phyloP scores from a whole-genome alignment of 64 coral and sea anemone species.

The Cladopsammia gracilis region DNA sequence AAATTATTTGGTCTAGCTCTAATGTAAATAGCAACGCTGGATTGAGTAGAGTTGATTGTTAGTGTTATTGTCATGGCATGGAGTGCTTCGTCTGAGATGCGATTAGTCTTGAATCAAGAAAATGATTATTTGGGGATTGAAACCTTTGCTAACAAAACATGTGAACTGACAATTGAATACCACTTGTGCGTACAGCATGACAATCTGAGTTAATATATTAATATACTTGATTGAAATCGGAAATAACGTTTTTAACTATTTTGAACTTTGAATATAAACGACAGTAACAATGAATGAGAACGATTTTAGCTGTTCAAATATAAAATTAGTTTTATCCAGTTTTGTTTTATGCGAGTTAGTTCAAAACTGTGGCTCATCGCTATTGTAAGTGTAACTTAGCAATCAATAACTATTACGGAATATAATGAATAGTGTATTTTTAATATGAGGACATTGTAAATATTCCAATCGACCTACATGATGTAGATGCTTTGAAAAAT shows the following conservation, averaged over 20 bases:
- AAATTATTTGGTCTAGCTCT: conserved; percentile 4
- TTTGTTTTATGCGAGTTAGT: not conserved
- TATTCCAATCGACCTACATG: not conserved
- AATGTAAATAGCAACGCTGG: not conserved
- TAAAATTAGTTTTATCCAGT: not conserved
- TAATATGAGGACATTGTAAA: conserved; percentile 33
- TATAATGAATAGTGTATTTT: conserved; percentile 48
- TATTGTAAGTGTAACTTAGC: not conserved
- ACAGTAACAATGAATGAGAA: too few relatives aligned
- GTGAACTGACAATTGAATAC: too few relatives aligned
- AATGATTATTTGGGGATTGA: too few relatives aligned
- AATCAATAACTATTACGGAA: not conserved
- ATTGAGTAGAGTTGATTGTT: not conserved
- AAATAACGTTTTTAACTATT: too few relatives aligned
- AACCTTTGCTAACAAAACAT: too few relatives aligned
- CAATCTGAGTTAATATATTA: too few relatives aligned
- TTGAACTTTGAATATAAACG: too few relatives aligned
- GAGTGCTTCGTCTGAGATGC: too few relatives aligned
- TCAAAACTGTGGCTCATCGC: not conserved
- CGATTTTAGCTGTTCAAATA: too few relatives aligned
- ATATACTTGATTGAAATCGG: too few relatives aligned
- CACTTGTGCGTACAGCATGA: too few relatives aligned
- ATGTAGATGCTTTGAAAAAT: conserved; percentile 8
- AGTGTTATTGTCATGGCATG: not conserved
- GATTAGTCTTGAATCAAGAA: too few relatives aligned